Conservation (phyloP, 2,797 vertebrate species). For the Thunnus albacares region DNA sequence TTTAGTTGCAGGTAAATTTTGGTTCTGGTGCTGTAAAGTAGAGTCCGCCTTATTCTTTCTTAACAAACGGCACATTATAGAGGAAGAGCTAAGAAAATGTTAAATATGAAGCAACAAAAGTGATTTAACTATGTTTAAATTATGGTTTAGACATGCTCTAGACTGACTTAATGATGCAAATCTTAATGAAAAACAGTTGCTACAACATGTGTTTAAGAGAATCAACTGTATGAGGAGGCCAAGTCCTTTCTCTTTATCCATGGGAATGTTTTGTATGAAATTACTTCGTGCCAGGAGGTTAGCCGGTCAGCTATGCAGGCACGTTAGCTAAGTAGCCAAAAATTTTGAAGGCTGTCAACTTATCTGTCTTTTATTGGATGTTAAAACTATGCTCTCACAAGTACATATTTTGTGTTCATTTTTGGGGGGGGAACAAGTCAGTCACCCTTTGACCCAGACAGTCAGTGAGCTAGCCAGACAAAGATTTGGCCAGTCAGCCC, state of each 20-base stretch:
- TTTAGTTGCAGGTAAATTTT: too few species aligned
- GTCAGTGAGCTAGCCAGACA: neutral
- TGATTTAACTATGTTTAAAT: neutral
- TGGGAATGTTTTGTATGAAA: constrained; percentile 6
- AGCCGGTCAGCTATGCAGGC: constrained; percentile 9
- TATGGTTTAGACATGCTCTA: neutral
- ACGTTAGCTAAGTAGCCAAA: neutral
- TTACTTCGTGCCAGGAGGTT: constrained; percentile 1
- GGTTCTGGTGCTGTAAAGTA: too few species aligned
- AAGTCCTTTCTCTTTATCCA: neutral
- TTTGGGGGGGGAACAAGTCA: neutral
- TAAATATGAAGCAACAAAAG: neutral
- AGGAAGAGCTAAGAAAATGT: neutral
- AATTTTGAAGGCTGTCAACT: neutral
- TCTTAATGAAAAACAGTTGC: neutral
- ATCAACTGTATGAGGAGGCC: neutral
- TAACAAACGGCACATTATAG: neutral
- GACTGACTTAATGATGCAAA: neutral
- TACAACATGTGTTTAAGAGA: neutral
- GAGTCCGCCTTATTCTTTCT: neutral
- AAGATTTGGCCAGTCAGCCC: neutral
- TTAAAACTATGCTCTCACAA: neutral
- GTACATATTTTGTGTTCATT: neutral
- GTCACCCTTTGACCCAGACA: neutral
- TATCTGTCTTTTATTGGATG: neutral